phyloP scores from a whole-genome alignment of 2,797 vertebrate species.

The Enteromius thamalakanensis region DNA sequence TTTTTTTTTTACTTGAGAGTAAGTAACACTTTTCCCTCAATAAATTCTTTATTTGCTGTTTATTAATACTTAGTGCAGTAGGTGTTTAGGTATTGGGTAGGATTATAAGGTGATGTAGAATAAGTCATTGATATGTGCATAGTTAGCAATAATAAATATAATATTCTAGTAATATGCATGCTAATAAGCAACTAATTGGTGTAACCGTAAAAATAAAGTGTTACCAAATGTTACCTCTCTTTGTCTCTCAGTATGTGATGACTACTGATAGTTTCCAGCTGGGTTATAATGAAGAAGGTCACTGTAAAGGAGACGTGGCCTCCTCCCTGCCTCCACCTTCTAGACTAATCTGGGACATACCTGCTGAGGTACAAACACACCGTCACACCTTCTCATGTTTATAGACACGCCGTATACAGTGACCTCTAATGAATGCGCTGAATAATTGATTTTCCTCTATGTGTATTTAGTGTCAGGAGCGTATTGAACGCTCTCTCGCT shows the following conservation, averaged over 20 bases:
- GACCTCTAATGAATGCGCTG: background rate
- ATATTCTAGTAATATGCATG: too few species aligned
- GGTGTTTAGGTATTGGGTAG: too few species aligned
- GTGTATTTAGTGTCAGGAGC: conserved; percentile 77
- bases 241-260: conserved; percentile 78
- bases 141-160: too few species aligned
- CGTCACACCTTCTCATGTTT: background rate
- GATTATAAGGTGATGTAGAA: too few species aligned
- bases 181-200: too few species aligned
- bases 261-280: conserved; percentile 87
- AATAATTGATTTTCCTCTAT: conserved; percentile 1
- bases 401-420: background rate
- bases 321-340: conserved; percentile 78
- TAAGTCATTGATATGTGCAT: too few species aligned
- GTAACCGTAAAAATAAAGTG: too few species aligned
- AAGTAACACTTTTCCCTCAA: too few species aligned
- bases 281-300: conserved; percentile 86
- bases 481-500: conserved; percentile 78
- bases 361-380: conserved; percentile 74
- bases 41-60: too few species aligned
- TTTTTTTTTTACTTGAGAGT: too few species aligned
- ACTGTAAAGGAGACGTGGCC: conserved; percentile 86
- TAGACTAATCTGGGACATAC: conserved; percentile 86
- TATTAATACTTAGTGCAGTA: too few species aligned
- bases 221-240: background rate